phyloP scores from a whole-genome alignment of 1,140 invertebrate species.

The Lucilia cuprina region DNA sequence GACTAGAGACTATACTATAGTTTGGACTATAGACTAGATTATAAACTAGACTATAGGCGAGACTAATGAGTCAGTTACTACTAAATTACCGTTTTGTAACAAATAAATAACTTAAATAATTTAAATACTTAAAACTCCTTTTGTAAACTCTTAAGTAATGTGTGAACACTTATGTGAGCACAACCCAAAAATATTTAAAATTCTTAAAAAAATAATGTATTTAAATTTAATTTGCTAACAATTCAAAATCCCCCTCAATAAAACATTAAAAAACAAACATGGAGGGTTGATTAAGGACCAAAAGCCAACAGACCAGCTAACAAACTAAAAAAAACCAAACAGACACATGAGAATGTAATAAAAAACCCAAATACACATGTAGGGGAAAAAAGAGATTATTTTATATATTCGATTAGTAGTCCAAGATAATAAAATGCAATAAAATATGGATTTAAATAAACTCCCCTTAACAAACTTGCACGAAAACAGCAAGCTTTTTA shows the following conservation, averaged over 20 bases:
- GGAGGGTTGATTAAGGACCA: neutral
- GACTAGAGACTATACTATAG: too few relatives aligned
- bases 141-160: neutral
- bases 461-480: neutral
- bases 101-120: too few relatives aligned
- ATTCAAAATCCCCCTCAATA: neutral
- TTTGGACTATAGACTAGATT: too few relatives aligned
- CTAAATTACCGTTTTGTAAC: too few relatives aligned
- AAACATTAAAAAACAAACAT: neutral
- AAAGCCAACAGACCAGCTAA: neutral
- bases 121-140: neutral
- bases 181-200: too few relatives aligned
- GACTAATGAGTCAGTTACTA: too few relatives aligned
- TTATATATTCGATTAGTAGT: neutral
- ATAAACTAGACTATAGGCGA: too few relatives aligned
- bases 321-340: neutral
- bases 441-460: slow-evolving; percentile 4
- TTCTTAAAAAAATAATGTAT: neutral
- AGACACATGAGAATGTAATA: neutral
- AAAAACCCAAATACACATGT: neutral
- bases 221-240: neutral
- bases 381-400: neutral
- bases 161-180: too few relatives aligned
- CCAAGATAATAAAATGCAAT: neutral
- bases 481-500: neutral